Percentiles rank a stretch among this genome's conserved stretches.
These are phyloP conservation scores for Phyto melanocephala DNA, from an alignment of 2,888 invertebrate species.

Conservation along the genomic window DNA sequence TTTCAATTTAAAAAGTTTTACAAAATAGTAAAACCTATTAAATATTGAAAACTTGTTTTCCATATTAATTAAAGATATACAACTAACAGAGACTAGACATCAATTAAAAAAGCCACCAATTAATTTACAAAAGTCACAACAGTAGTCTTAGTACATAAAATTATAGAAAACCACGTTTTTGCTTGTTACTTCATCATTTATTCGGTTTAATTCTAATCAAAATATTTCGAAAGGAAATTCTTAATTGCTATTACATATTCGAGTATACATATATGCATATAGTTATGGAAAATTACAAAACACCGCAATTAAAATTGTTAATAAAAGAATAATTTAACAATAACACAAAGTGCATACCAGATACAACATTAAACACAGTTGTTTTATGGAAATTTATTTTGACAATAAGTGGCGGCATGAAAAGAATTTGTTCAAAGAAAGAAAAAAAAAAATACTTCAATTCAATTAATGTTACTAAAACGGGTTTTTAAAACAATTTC, in stretches of 20 bases:
- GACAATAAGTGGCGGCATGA: background rate
- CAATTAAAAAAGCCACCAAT: background rate
- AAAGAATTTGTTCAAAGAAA: background rate
- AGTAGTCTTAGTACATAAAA: too few relatives aligned
- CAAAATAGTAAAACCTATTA: too few relatives aligned
- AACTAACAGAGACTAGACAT: too few relatives aligned
- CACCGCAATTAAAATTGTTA: conserved; percentile 3
- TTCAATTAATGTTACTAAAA: background rate
- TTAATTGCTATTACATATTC: conserved; percentile 11
- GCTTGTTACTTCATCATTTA: background rate
- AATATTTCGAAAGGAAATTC: conserved; percentile 25
- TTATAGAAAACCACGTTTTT: background rate
- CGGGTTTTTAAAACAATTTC: background rate
- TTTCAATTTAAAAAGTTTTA: too few relatives aligned
- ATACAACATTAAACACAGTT: background rate
- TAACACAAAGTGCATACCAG: background rate
- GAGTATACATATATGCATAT: too few relatives aligned
- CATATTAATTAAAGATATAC: too few relatives aligned
- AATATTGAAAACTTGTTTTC: too few relatives aligned
- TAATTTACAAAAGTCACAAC: background rate
- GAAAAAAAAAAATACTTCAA: background rate
- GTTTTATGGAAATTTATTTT: conserved; percentile 11
- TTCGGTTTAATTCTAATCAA: background rate
- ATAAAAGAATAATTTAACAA: background rate
- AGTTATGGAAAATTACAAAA: background rate